These are phyloP conservation scores for Lepidostoma basale DNA, from an alignment of 1,140 invertebrate species.

Conservation along the genomic window DNA sequence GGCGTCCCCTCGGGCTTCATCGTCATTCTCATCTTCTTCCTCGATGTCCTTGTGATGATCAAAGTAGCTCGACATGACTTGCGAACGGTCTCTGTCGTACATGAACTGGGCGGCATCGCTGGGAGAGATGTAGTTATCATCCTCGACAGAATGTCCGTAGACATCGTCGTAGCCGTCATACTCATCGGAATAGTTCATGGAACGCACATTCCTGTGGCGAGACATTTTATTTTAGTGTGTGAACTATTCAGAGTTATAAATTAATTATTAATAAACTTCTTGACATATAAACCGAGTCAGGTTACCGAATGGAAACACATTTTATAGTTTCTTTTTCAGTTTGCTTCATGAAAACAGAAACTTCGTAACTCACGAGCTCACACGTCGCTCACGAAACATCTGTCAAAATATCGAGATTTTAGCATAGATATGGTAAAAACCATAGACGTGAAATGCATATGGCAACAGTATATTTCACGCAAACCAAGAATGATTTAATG, in stretches of 20 bases:
- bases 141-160: constrained; percentile 92
- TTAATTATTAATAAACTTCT: too few relatives aligned
- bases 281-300: too few relatives aligned
- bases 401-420: constrained; percentile 29
- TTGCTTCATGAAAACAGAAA: too few relatives aligned
- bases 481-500: too few relatives aligned
- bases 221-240: constrained; percentile 64
- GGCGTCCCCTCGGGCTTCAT: constrained; percentile 49
- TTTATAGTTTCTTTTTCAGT: background rate
- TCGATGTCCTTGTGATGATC: constrained; percentile 73
- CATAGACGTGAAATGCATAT: too few relatives aligned
- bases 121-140: constrained; percentile 86
- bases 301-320: too few relatives aligned
- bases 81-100: constrained; percentile 76
- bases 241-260: too few relatives aligned
- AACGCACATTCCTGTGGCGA: constrained; percentile 76
- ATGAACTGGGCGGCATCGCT: constrained; percentile 85
- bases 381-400: constrained; percentile 2
- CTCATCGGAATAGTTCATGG: constrained; percentile 80
- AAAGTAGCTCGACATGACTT: constrained; percentile 75
- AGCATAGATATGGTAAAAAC: too few relatives aligned
- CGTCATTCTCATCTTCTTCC: constrained; percentile 71
- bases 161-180: constrained; percentile 91
- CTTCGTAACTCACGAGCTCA: too few relatives aligned
- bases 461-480: too few relatives aligned